Percentiles rank a stretch among this genome's conserved stretches.
Evolutionary conservation across 2,888 invertebrate species (phyloP).

Genomic region (Petrolisthes cinctipes): DNA sequence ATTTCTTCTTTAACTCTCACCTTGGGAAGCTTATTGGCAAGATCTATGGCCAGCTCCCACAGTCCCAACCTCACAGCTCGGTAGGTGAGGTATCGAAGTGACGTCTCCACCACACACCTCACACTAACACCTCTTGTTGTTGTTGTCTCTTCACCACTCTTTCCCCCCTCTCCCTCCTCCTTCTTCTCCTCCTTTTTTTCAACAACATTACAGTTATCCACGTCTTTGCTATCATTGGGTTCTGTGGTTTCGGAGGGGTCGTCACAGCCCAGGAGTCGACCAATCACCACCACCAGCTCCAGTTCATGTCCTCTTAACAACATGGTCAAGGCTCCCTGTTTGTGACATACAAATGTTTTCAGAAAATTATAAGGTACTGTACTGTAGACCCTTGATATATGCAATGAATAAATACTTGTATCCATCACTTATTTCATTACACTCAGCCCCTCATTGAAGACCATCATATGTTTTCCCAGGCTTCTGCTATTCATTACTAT

Average conservation of each 20-base stretch:
- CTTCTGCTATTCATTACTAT: not conserved
- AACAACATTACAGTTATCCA: not conserved
- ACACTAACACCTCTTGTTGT: slow-evolving; percentile 11
- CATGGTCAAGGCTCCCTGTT: slow-evolving; percentile 69
- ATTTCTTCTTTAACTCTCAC: slow-evolving; percentile 9
- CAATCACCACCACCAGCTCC: slow-evolving; percentile 70
- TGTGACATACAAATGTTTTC: not conserved
- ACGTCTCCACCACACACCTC: slow-evolving; percentile 32
- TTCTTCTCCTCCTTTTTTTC: not conserved
- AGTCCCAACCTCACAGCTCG: slow-evolving; percentile 48
- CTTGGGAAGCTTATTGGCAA: slow-evolving; percentile 51
- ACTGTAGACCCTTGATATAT: not conserved
- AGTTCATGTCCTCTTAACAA: slow-evolving; percentile 70
- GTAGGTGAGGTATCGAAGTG: slow-evolving; percentile 56
- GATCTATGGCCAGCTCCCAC: slow-evolving; percentile 56
- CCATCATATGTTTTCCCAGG: too few species aligned
- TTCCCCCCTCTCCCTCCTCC: not conserved
- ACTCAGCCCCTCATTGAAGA: not conserved
- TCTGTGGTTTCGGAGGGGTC: not conserved
- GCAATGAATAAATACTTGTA: too few species aligned
- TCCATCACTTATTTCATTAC: not conserved
- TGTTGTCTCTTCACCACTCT: slow-evolving; percentile 6
- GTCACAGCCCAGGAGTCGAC: slow-evolving; percentile 62
- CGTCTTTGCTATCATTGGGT: not conserved
- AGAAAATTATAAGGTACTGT: not conserved